Evolutionary conservation across 2,113 vertebrate species (phyloP), one percentile per base, ranked within the genome.

Genomic region (Bombycilla garrulus): DNA sequence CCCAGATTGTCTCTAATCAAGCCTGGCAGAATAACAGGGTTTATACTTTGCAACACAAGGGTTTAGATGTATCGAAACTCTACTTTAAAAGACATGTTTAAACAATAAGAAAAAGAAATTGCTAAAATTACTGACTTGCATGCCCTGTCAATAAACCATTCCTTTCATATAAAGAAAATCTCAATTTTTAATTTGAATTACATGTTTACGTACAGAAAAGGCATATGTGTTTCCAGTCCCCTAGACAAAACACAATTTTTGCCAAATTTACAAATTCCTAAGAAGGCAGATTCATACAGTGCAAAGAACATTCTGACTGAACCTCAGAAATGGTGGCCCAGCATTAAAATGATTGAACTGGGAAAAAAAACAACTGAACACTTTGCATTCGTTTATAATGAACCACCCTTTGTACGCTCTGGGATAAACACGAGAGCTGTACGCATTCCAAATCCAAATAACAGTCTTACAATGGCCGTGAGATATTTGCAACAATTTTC

Each of bases 371-470:
- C 38, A n/a, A n/a, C 38, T 22, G 54, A 88, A 79, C 50, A 58
- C 14, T 70, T 50, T n/a, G 31, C 53, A 80, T 91, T 83, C 26
- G 9, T 87, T 94, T 88, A 65, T 79, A 84, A 62, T 25, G 38
- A 86, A 90, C n/a, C 50, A 25, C 29, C 88, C 69, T 77, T 81
- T 45, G 45, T 70, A 38, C 17, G 53, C 29, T 60, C 19, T 22
- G 54, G 58, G 65, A 88, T 40, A 90, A 81, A 47, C 15, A 6
- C 2, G 21, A 92, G 80, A 86, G 38, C 70, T 70, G n/a, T 13
- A 51, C 86, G 35, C 84, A 88, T 91, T 95, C 60, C 81, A 94
- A 64, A 87, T 67, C 72, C 86, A 93, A 92, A 87, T 12, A 67
- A 91, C 6, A 22, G 24, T 44, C 29, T 86, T 81, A 33, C 36